Percentiles rank a stretch among this genome's conserved stretches.
These are phyloP conservation scores for Hypotaenidia okinawae DNA, from an alignment of 2,797 vertebrate genomes.

Conservation along the genomic window DNA sequence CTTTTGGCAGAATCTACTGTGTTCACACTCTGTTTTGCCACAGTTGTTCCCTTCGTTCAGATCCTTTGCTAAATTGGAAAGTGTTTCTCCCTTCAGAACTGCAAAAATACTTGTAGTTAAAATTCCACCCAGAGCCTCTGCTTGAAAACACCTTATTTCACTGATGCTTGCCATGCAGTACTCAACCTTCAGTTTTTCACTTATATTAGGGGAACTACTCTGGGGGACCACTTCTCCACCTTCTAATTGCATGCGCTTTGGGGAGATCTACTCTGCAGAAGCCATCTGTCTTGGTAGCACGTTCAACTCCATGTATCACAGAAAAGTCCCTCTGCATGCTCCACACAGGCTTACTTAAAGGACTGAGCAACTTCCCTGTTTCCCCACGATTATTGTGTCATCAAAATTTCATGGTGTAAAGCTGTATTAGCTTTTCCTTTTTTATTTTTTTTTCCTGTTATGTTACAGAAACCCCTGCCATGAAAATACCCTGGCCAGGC, in stretches of 20 bases:
- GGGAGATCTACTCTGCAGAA: background rate
- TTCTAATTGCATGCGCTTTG: background rate
- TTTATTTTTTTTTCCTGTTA: background rate
- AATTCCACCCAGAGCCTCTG: background rate
- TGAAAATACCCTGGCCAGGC: background rate
- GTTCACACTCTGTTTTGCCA: conserved; percentile 45
- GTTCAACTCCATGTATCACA: background rate
- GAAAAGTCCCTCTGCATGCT: background rate
- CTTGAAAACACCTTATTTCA: background rate
- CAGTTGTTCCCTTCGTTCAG: background rate
- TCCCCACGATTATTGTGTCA: background rate
- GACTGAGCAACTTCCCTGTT: background rate
- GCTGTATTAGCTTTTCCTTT: background rate
- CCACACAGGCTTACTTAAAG: background rate
- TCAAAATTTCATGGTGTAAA: background rate
- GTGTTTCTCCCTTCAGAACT: background rate
- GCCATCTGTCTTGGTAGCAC: background rate
- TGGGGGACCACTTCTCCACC: background rate
- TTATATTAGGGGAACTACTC: background rate
- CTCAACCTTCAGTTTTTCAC: background rate
- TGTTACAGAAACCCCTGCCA: background rate
- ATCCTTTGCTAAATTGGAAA: conserved; percentile 18
- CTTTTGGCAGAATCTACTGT: conserved; percentile 37
- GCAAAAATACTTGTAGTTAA: conserved; percentile 28
- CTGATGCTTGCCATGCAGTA: background rate